Percentiles rank a stretch among this genome's conserved stretches.
Conservation (phyloP, 35 echinoderm and acorn worm species). For the Ophiothrix spiculata region DNA sequence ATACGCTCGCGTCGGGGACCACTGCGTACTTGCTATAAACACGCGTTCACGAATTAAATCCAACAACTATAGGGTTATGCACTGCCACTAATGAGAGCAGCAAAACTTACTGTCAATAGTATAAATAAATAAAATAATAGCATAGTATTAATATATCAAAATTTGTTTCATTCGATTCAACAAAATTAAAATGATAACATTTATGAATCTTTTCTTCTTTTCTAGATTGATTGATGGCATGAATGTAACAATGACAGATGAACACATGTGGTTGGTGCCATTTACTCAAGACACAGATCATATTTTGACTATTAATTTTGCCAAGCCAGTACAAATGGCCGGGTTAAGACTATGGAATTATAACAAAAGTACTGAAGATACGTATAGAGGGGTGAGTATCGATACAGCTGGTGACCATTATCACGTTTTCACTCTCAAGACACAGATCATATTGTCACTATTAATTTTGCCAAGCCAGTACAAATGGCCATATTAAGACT, state of each 20-base stretch:
- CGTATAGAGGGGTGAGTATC: conserved; percentile 88
- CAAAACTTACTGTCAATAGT: too few relatives aligned
- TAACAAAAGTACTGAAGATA: conserved; percentile 89
- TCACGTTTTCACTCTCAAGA: too few relatives aligned
- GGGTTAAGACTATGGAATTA: conserved; percentile 97
- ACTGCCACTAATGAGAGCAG: too few relatives aligned
- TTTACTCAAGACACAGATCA: conserved; percentile 81
- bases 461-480: conserved; percentile 63
- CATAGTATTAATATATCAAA: too few relatives aligned
- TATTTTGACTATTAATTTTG: conserved; percentile 66
- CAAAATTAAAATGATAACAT: too few relatives aligned
- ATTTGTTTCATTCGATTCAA: too few relatives aligned
- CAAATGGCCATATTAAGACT: conserved; percentile 78
- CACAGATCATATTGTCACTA: conserved; percentile 62
- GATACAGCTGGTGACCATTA: too few relatives aligned
- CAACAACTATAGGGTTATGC: too few relatives aligned
- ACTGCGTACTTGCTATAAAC: too few relatives aligned
- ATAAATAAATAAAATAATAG: too few relatives aligned
- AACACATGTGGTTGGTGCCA: conserved; percentile 98
- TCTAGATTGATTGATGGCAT: conserved; percentile 72
- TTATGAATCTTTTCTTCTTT: not conserved
- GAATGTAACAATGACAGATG: conserved; percentile 80
- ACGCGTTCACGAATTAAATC: too few relatives aligned
- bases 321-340: conserved; percentile 51
- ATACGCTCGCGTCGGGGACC: too few relatives aligned